phyloP scores from a whole-genome alignment of 2,888 invertebrate genomes.

The Chrysolina oricalcia region DNA sequence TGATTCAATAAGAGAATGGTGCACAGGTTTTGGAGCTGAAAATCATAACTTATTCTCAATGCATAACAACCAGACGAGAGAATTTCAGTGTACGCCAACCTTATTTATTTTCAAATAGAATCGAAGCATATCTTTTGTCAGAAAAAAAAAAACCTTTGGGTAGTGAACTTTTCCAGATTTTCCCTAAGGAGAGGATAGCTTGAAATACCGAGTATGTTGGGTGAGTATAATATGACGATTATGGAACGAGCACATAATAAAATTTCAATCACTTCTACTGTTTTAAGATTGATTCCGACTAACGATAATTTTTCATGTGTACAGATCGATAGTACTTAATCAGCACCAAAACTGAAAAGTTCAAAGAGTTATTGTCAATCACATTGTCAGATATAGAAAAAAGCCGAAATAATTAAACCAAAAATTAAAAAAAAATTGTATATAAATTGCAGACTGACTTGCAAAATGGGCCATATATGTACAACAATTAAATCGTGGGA shows the following conservation, averaged over 20 bases:
- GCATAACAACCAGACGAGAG: too few relatives aligned
- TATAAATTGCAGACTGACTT: constrained; percentile 13
- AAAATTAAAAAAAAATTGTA: background rate
- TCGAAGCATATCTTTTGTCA: too few relatives aligned
- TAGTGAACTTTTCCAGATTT: too few relatives aligned
- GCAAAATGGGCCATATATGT: constrained; percentile 29
- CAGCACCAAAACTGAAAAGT: background rate
- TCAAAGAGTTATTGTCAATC: constrained; percentile 25
- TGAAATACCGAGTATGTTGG: background rate
- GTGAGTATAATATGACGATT: background rate
- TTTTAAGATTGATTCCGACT: background rate
- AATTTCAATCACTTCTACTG: too few relatives aligned
- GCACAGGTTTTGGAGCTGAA: too few relatives aligned
- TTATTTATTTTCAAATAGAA: too few relatives aligned
- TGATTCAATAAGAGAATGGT: too few relatives aligned
- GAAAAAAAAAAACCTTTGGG: too few relatives aligned
- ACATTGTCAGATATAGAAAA: constrained; percentile 12
- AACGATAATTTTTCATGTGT: background rate
- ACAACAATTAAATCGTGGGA: constrained; percentile 42
- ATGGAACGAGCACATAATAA: too few relatives aligned
- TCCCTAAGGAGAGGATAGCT: background rate
- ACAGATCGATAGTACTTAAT: background rate
- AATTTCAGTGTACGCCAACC: too few relatives aligned
- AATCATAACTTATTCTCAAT: too few relatives aligned
- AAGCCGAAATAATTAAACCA: background rate